These are phyloP conservation scores for Cerceris ruficornis DNA, from an alignment of 2,888 invertebrate species.

Conservation along the genomic window DNA sequence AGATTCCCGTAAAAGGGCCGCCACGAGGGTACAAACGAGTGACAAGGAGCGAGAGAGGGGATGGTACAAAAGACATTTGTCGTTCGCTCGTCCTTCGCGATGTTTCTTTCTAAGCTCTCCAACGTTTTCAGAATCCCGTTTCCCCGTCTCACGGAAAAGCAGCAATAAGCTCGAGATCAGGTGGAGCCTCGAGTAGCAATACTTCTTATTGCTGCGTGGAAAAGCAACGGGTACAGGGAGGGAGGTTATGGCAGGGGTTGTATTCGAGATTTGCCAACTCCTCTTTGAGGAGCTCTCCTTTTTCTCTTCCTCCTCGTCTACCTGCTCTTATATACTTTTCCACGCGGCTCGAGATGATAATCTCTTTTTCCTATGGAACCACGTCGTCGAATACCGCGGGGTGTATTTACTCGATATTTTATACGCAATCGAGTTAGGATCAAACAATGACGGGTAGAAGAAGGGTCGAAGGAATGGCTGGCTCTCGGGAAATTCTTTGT, in stretches of 20 bases:
- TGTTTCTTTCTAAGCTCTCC: constrained; percentile 34
- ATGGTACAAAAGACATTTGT: constrained; percentile 29
- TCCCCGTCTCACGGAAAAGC: constrained; percentile 41
- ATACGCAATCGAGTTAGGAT: constrained; percentile 42
- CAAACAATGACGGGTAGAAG: constrained; percentile 25
- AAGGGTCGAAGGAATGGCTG: not conserved
- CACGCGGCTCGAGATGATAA: constrained; percentile 40
- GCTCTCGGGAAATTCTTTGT: constrained; percentile 17
- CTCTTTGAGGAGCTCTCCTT: constrained; percentile 41
- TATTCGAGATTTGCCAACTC: constrained; percentile 57
- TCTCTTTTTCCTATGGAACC: constrained; percentile 41
- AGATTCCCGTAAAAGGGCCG: constrained; percentile 23
- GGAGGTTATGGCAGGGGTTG: constrained; percentile 13
- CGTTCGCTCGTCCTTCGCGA: constrained; percentile 26
- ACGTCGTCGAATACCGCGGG: constrained; percentile 44
- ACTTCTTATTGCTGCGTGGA: constrained; percentile 71
- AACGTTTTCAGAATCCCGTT: constrained; percentile 41
- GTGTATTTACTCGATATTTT: constrained; percentile 57
- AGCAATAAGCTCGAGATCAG: constrained; percentile 72
- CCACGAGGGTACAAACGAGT: not conserved
- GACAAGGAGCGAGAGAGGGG: not conserved
- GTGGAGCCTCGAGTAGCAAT: constrained; percentile 73
- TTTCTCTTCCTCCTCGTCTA: constrained; percentile 18
- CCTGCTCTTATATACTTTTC: constrained; percentile 38
- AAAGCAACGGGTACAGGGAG: constrained; percentile 34